phyloP scores from a whole-genome alignment of 1,140 invertebrate species.

The Orussus abietinus region DNA sequence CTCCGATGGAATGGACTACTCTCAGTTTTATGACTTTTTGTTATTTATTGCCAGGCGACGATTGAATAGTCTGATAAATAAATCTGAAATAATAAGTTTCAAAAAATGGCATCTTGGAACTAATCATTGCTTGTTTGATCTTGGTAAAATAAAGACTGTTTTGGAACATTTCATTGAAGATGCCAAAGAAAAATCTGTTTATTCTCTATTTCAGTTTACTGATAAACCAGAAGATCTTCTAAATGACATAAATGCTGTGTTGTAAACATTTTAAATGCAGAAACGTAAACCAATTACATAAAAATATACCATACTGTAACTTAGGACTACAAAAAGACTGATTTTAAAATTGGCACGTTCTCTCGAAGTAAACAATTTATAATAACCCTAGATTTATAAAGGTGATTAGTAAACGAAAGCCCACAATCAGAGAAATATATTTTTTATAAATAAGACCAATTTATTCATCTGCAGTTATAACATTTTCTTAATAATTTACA shows the following conservation, averaged over 20 bases:
- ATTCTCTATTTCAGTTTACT: conserved; percentile 28
- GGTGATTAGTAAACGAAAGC: too few relatives aligned
- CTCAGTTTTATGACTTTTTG: conserved; percentile 67
- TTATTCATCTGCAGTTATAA: conserved; percentile 10
- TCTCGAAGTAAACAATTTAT: too few relatives aligned
- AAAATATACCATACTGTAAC: not conserved
- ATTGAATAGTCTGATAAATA: conserved; percentile 39
- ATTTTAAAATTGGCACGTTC: too few relatives aligned
- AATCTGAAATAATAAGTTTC: conserved; percentile 29
- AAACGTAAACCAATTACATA: too few relatives aligned
- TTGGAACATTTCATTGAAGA: conserved; percentile 40
- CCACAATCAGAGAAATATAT: not conserved
- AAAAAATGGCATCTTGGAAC: conserved; percentile 37
- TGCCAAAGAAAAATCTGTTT: conserved; percentile 32
- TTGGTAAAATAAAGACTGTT: conserved; percentile 36
- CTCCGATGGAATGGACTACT: conserved; percentile 78
- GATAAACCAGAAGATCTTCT: conserved; percentile 27
- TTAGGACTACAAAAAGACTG: not conserved
- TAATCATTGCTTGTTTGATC: conserved; percentile 50
- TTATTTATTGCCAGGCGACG: conserved; percentile 59
- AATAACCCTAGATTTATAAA: too few relatives aligned
- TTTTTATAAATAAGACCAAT: conserved; percentile 5
- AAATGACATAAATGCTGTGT: conserved; percentile 23
- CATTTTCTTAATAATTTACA: conserved; percentile 13
- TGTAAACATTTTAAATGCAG: not conserved